Base-by-base conservation (phyloP, 2,888 invertebrate genomes). In the Dexiosoma caninum region DNA sequence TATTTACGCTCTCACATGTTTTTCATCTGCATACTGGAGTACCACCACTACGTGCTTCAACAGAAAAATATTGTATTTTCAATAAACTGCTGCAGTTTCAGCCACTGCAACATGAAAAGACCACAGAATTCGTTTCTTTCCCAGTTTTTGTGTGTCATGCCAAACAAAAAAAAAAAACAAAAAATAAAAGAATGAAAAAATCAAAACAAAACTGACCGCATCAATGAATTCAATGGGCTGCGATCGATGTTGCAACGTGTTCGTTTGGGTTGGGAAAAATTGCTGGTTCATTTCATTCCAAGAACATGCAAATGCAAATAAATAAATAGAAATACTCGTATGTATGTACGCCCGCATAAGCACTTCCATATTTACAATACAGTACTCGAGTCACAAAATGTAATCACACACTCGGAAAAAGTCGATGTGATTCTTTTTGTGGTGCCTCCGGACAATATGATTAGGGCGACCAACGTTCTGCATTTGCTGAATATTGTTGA, bases 171-270 rank as follows among this genome's bases (percentile, higher is more conserved):
- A n/a, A n/a, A n/a, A n/a, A n/a, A n/a, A n/a, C n/a, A n/a, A n/a
- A n/a, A n/a, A n/a, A n/a, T n/a, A n/a, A n/a, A n/a, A n/a, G n/a
- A n/a, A 49, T 5, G 32, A 57, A 57, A 55, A 40, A 57, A 57
- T 49, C 35, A 40, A 66, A 67, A 75, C 66, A 75, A 66, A 77
- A 81, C 71, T 81, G 81, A 77, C 80, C 76, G 66, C 70, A 60
- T 66, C 59, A 66, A 71, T 66, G 72, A 55, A 53, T 67, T 57
- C 49, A 55, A 49, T 57, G 44, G 62, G 19, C 40, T 66, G 70
- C n/a, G 16, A 32, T 59, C 46, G 42, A 49, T 32, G 30, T 46
- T 19, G 44, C 19, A 55, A 32, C 62, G 27, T 19, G 8, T 27
- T 32, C 27, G 7, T 30, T 46, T 44, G 16, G n/a, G 19, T 53